Conservation (phyloP, 2,113 vertebrate species). For the Tricholaema leucomelas region DNA sequence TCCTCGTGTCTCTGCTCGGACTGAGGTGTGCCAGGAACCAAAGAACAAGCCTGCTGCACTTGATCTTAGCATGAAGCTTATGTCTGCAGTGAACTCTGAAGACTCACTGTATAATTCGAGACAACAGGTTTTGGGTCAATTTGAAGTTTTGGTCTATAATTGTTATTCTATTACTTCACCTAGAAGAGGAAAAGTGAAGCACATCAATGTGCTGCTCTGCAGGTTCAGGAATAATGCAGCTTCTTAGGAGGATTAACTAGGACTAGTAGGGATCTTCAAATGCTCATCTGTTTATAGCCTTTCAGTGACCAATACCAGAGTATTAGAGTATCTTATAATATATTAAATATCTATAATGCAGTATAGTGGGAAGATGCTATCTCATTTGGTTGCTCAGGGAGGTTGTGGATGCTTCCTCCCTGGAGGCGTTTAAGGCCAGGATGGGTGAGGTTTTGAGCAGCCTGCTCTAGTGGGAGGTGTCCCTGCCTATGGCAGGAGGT, state of each 20-base stretch:
- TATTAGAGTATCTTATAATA: not conserved
- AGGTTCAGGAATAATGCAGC: not conserved
- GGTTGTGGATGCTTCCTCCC: too few species aligned
- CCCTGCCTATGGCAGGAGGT: too few species aligned
- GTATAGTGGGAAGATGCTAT: not conserved
- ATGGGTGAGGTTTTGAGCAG: too few species aligned
- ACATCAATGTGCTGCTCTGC: not conserved
- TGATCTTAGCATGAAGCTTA: rapidly evolving
- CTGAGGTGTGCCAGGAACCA: not conserved
- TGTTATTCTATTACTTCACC: not conserved
- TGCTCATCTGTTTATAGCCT: not conserved
- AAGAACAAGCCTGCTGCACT: not conserved
- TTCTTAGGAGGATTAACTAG: not conserved
- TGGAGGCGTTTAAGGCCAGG: too few species aligned
- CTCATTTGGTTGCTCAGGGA: too few species aligned
- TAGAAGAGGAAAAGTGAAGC: not conserved
- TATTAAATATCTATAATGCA: not conserved
- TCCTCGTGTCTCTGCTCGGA: not conserved
- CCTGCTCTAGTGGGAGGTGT: too few species aligned
- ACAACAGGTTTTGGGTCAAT: not conserved
- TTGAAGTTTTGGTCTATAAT: not conserved
- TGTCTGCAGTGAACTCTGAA: not conserved
- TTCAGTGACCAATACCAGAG: not conserved
- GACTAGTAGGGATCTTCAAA: not conserved
- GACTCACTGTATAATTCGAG: not conserved